Evolutionary conservation across 2,888 invertebrate genomes (phyloP).

Genomic region (Lasioglossum calceatum): DNA sequence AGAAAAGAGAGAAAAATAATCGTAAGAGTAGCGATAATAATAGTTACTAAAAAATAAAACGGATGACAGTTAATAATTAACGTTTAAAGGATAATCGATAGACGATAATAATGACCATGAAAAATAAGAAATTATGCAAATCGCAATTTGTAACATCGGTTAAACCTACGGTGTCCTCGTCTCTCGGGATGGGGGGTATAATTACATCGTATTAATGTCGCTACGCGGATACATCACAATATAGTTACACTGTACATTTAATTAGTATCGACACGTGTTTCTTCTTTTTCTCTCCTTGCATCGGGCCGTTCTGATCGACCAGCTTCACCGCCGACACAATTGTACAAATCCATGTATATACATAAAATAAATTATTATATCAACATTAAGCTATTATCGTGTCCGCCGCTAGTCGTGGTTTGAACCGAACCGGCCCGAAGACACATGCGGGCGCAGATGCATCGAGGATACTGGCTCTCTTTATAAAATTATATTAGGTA

Average conservation of each 20-base stretch:
- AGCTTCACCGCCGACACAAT: constrained; percentile 74
- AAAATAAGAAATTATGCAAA: constrained; percentile 66
- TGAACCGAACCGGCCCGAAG: constrained; percentile 61
- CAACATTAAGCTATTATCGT: constrained; percentile 82
- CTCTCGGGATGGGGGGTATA: constrained; percentile 48
- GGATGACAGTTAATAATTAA: constrained; percentile 63
- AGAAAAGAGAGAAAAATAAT: constrained; percentile 67
- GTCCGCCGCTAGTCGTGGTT: constrained; percentile 73
- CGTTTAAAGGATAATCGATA: constrained; percentile 68
- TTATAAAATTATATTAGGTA: constrained; percentile 84
- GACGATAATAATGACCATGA: constrained; percentile 67
- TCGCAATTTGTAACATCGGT: constrained; percentile 69
- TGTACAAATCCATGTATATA: constrained; percentile 83
- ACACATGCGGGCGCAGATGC: constrained; percentile 71
- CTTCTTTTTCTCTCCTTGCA: constrained; percentile 55
- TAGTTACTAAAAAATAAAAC: constrained; percentile 63
- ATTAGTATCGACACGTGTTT: constrained; percentile 75
- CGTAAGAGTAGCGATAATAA: constrained; percentile 67
- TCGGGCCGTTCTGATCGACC: constrained; percentile 64
- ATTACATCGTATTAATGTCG: constrained; percentile 75
- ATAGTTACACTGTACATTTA: constrained; percentile 84
- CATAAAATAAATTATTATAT: constrained; percentile 84
- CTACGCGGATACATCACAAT: constrained; percentile 84
- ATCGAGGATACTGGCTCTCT: constrained; percentile 84
- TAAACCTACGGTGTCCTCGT: constrained; percentile 68